These are phyloP conservation scores for Pseudomyrmex gracilis DNA, from an alignment of 1,140 invertebrate species.

Conservation along the genomic window DNA sequence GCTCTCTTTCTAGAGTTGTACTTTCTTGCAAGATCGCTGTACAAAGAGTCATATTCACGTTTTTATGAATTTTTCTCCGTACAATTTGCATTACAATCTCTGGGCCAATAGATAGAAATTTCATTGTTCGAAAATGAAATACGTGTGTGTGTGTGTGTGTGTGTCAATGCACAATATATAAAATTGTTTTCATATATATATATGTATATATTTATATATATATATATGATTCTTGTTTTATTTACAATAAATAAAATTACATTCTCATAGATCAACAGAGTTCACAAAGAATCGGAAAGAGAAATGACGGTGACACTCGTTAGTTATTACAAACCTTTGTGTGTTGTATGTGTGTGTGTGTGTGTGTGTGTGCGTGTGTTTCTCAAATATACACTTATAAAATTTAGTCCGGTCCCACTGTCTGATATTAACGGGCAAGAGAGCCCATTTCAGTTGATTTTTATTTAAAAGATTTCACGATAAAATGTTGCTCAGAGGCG, in stretches of 20 bases:
- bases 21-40: conserved; percentile 51
- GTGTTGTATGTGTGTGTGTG: too few species aligned
- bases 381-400: conserved; percentile 73
- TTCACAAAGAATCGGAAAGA: conserved; percentile 78
- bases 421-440: conserved; percentile 76
- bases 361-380: conserved; percentile 1
- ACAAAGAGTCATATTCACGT: not conserved
- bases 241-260: conserved; percentile 86
- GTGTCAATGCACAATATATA: conserved; percentile 54
- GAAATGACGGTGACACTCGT: conserved; percentile 72
- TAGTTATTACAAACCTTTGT: conserved; percentile 66
- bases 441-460: conserved; percentile 64
- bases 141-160: not conserved
- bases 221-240: conserved; percentile 79
- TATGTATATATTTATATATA: too few species aligned
- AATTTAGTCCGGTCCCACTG: conserved; percentile 78
- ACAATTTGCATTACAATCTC: conserved; percentile 30
- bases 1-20: conserved; percentile 57
- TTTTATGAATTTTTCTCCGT: conserved; percentile 11
- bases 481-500: conserved; percentile 5
- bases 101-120: not conserved
- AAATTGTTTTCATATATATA: conserved; percentile 72
- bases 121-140: not conserved
- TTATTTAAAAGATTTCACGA: conserved; percentile 62
- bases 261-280: conserved; percentile 81